Conservation (phyloP, 2,888 invertebrate species). For the Fissipunctia ypsillon region DNA sequence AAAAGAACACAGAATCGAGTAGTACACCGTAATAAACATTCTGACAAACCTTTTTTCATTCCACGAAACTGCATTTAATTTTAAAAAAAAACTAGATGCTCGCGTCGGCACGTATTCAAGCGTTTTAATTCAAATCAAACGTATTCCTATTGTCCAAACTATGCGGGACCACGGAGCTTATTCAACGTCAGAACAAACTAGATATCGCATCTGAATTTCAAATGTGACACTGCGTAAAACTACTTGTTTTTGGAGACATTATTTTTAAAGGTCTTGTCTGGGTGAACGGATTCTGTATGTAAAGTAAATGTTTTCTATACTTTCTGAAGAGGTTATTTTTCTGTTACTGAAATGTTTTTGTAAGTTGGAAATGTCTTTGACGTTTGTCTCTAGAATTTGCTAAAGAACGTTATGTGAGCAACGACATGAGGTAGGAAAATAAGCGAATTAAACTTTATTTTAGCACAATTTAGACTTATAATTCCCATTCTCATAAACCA, state of each 20-base stretch:
- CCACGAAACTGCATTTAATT: slow-evolving; percentile 28
- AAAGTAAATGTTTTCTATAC: slow-evolving; percentile 18
- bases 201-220: slow-evolving; percentile 70
- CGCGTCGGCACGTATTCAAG: slow-evolving; percentile 54
- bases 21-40: not conserved
- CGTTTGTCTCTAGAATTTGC: not conserved
- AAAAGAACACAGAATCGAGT: not conserved
- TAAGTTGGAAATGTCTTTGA: slow-evolving; percentile 9
- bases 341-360: slow-evolving; percentile 11
- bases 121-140: slow-evolving; percentile 61
- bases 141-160: slow-evolving; percentile 56
- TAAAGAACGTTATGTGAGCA: not conserved
- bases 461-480: not conserved
- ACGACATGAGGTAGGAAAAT: not conserved
- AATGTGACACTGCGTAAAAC: slow-evolving; percentile 64
- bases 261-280: slow-evolving; percentile 46
- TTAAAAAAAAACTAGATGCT: slow-evolving; percentile 50
- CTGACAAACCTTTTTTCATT: not conserved
- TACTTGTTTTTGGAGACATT: slow-evolving; percentile 54
- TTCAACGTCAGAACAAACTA: slow-evolving; percentile 63
- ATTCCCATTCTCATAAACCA: no score
- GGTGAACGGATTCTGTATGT: slow-evolving; percentile 19
- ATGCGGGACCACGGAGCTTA: slow-evolving; percentile 55
- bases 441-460: not conserved
- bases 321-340: slow-evolving; percentile 19